These are phyloP conservation scores for Centropus bengalensis DNA, from an alignment of 2,113 vertebrate species.

Conservation along the genomic window DNA sequence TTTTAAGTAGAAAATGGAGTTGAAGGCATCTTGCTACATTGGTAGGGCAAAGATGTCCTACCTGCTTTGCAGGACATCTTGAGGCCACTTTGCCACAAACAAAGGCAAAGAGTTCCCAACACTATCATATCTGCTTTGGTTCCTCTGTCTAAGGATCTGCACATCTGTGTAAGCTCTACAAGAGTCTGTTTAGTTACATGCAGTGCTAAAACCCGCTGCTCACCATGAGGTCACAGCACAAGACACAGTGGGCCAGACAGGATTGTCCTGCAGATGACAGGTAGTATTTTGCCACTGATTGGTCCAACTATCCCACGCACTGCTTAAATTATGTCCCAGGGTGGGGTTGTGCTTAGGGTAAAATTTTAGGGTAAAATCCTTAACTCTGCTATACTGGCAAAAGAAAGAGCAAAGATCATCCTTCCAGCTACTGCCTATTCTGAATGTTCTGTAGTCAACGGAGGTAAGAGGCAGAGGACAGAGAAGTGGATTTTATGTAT, in stretches of 20 bases:
- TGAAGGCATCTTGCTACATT: not conserved
- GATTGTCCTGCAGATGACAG: not conserved
- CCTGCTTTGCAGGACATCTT: not conserved
- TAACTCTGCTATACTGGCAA: not conserved
- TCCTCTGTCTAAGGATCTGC: not conserved
- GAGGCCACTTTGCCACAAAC: not conserved
- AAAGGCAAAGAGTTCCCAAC: not conserved
- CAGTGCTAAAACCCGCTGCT: not conserved
- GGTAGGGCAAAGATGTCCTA: not conserved
- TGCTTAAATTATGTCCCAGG: not conserved
- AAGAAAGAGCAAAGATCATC: not conserved
- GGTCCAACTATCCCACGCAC: not conserved
- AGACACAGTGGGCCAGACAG: not conserved
- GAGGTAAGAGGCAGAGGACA: not conserved
- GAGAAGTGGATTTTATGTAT: not conserved
- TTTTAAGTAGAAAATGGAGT: not conserved
- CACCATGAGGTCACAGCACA: not conserved
- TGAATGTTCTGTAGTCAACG: not conserved
- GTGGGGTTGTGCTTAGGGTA: not conserved
- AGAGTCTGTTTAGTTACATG: not conserved
- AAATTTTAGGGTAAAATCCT: not conserved
- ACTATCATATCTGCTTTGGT: not conserved
- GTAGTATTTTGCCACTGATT: not conserved
- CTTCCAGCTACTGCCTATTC: not conserved
- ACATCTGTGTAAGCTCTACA: not conserved